Base-by-base conservation (phyloP, 2,797 vertebrate genomes). In the Novumbra hubbsi region DNA sequence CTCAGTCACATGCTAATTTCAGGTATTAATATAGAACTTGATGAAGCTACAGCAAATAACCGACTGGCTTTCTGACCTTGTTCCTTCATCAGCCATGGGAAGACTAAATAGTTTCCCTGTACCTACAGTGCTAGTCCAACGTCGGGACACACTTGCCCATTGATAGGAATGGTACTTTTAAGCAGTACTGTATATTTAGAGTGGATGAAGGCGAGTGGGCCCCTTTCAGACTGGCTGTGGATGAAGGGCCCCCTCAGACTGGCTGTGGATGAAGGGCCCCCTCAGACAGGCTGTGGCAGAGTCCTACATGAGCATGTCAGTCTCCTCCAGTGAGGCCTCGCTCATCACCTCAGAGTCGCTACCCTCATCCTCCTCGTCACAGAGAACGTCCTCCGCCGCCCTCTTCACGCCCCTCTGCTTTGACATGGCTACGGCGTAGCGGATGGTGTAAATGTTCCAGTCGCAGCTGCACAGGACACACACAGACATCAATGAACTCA, bases 361-460 rank as follows among this genome's bases (percentile, higher is more conserved):
- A 16, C 80, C 90, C 57, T 92, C 91, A 2, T 87, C 73, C 0
- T 86, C 86, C 0, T 88, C 90, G 0, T 77, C 76, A 1, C 75
- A 77, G 11, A 67, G 88, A 7, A 17, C 45, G 0, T 79, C 78
- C 17, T 90, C 91, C 0, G 90, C 90, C 0, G 71, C 17, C 28
- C 95, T 94, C 79, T 99, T 99, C 63, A 93, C 0, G 0, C 95
- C 96, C 27, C 90, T 92, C 85, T 99, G 98, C 11, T 94, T 92
- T 0, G 96, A 96, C 57, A 99, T 75, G 4, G 96, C 96, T 72
- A 85, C 71, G 0, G 93, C 89, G 0, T 96, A 99, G 69, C 92
- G 95, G 55, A 99, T 95, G 78, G 93, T 97, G 78, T 96, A 98
- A 76, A 95, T 92, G 86, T 99, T 99, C 92, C 97, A 99, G 83